Conservation (phyloP, 1,140 invertebrate species). For the Leucophenga varia region DNA sequence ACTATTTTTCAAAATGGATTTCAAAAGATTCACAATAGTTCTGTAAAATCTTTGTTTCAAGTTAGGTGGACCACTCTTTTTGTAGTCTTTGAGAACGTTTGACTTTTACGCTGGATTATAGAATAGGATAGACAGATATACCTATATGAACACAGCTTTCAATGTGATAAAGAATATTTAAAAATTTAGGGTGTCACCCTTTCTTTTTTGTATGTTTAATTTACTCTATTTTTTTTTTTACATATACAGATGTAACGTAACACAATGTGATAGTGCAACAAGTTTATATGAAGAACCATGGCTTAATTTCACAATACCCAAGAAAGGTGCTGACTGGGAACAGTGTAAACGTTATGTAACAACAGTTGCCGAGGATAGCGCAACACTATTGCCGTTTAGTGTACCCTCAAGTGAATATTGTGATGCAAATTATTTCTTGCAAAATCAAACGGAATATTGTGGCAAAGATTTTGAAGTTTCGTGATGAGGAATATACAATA, state of each 20-base stretch:
- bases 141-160: too few relatives aligned
- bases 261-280: conserved; percentile 61
- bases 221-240: conserved; percentile 1
- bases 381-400: not conserved
- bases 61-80: too few relatives aligned
- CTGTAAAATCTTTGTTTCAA: too few relatives aligned
- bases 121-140: too few relatives aligned
- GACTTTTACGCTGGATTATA: too few relatives aligned
- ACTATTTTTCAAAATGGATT: too few relatives aligned
- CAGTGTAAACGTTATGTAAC: conserved; percentile 58
- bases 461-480: conserved; percentile 39
- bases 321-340: conserved; percentile 51
- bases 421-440: conserved; percentile 50
- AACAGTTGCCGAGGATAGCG: conserved; percentile 8
- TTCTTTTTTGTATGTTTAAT: not conserved
- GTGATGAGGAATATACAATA: conserved; percentile 41
- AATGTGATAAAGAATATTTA: not conserved
- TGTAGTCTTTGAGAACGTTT: too few relatives aligned
- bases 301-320: conserved; percentile 60
- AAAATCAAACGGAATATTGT: conserved; percentile 22
- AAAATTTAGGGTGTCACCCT: not conserved
- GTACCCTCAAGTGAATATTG: conserved; percentile 24
- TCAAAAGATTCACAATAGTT: too few relatives aligned
- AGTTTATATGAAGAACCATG: conserved; percentile 59
- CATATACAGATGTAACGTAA: conserved; percentile 64